Conservation (phyloP, 2,113 vertebrate species). For the Ursus arctos region DNA sequence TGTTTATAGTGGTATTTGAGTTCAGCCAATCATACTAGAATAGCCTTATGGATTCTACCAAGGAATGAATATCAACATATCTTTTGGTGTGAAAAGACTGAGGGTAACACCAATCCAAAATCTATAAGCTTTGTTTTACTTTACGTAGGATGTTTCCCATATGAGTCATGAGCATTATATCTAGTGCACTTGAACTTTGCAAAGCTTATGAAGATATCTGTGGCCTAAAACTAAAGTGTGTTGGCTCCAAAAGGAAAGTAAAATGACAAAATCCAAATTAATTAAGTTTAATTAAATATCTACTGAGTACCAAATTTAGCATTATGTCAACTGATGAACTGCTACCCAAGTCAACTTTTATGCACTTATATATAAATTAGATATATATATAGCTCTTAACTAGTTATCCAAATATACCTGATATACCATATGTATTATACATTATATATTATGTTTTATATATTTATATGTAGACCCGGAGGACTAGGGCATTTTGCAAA, state of each 20-base stretch:
- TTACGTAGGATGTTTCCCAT: neutral
- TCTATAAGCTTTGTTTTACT: constrained; percentile 10
- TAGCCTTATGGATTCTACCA: neutral
- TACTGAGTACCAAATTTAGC: neutral
- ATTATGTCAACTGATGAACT: neutral
- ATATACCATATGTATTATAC: neutral
- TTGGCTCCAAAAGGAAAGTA: constrained; percentile 39
- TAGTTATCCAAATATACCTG: neutral
- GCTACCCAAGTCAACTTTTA: neutral
- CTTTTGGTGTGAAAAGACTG: neutral
- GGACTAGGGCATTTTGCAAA: neutral
- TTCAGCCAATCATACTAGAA: neutral
- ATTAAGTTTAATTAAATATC: constrained; percentile 57
- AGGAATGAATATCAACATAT: neutral
- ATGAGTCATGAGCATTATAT: neutral
- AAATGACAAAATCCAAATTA: constrained; percentile 53
- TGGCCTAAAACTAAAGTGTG: neutral
- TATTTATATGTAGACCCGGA: neutral
- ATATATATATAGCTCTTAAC: neutral
- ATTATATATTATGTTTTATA: neutral
- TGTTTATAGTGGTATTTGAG: neutral
- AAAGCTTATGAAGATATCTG: neutral
- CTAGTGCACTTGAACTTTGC: neutral
- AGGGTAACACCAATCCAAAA: neutral
- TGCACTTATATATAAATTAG: neutral